Evolutionary conservation across 2,113 vertebrate species (phyloP).

Genomic region (Grammomys surdaster): DNA sequence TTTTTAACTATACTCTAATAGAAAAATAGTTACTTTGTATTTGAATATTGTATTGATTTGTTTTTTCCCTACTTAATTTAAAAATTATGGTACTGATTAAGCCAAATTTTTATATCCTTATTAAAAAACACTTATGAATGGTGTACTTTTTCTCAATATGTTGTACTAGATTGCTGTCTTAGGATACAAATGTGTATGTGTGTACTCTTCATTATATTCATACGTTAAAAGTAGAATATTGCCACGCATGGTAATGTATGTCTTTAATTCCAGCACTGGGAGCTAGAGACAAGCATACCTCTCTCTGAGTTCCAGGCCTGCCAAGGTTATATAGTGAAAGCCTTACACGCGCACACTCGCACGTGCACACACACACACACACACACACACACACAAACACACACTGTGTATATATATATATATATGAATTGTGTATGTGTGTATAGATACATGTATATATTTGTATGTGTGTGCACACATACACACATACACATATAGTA

Average conservation of each 20-base stretch:
- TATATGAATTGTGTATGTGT: too few species aligned
- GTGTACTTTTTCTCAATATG: conserved; percentile 38
- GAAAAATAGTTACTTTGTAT: conserved; percentile 36
- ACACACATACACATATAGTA: background rate
- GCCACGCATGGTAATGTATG: background rate
- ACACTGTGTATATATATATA: too few species aligned
- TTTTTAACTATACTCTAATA: conserved; percentile 24
- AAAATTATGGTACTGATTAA: background rate
- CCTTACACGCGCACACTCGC: background rate
- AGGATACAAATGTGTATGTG: background rate
- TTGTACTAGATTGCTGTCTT: background rate
- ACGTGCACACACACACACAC: background rate
- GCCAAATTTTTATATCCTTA: conserved; percentile 27
- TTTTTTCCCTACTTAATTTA: background rate
- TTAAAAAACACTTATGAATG: conserved; percentile 38
- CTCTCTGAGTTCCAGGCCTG: background rate
- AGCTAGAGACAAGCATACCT: background rate
- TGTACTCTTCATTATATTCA: background rate
- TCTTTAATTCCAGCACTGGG: background rate
- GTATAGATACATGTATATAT: background rate
- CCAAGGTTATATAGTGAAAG: background rate
- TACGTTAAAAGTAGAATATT: background rate
- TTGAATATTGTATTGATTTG: conserved; percentile 37
- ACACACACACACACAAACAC: background rate
- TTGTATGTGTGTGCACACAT: background rate